Conservation (phyloP, 2,797 vertebrate genomes). For the Bradypus variegatus region DNA sequence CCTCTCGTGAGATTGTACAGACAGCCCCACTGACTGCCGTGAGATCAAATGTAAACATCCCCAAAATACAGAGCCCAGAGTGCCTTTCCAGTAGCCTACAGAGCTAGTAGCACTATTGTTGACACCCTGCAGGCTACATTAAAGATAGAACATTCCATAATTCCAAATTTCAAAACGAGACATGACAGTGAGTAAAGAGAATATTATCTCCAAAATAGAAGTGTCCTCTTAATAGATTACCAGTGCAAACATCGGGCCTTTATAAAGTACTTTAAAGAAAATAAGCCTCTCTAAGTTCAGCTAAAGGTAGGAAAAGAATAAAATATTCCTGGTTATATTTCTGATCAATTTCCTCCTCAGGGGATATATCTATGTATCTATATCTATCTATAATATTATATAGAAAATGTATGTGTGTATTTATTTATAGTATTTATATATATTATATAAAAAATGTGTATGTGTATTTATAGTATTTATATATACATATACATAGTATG, state of each 20-base stretch:
- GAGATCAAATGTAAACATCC: neutral
- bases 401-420: too few species aligned
- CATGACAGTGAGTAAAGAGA: neutral
- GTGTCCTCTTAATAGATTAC: neutral
- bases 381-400: too few species aligned
- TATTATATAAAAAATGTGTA: too few species aligned
- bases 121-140: neutral
- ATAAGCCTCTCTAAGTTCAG: constrained; percentile 13
- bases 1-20: neutral
- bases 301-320: neutral
- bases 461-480: neutral
- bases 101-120: neutral
- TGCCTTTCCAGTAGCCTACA: neutral
- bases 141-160: neutral
- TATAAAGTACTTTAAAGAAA: constrained; percentile 9
- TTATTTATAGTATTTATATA: too few species aligned
- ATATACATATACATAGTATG: too few species aligned
- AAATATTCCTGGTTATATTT: neutral
- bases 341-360: neutral
- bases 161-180: constrained; percentile 35
- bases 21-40: neutral
- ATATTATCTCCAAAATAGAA: neutral
- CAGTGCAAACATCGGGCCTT: neutral
- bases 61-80: neutral
- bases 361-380: neutral